Evolutionary conservation across 2,797 vertebrate species (phyloP), one percentile per base, ranked within the genome.

Genomic region (Ceryle rudis): DNA sequence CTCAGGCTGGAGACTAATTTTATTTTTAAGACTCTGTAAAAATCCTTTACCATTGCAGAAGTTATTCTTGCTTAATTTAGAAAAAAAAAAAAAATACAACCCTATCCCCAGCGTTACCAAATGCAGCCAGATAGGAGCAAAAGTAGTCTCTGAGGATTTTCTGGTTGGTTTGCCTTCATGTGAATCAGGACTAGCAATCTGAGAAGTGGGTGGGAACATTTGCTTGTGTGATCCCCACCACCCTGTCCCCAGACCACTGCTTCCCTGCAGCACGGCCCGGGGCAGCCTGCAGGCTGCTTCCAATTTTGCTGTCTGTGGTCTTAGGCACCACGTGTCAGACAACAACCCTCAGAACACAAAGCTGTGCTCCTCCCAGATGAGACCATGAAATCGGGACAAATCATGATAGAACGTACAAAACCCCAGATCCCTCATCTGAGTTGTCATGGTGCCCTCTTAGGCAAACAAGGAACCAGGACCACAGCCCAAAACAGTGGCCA

Each of bases 51-150:
- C 31, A 62, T 18, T 26, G 62, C 65, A 90, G 78, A 74, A 90
- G 25, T 81, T 86, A 71, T 62, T 90, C n/a, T 89, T 86, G 54
- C 54, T 79, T 81, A 72, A 92, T 77, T 86, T 78, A 60, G 64
- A 72, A 86, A 51, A 77, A 52, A 60, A 31, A 41, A 57, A 87
- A 18, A 16, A 15, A 28, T 18, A 85, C 25, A 22, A 15, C 17
- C 25, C 49, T 39, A 62, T 18, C 29, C 13, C 20, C 47, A 69
- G 14, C 21, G 42, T 19, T 60, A 72, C 46, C 70, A 87, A 57
- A 0, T 77, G 64, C 79, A 89, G 60, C 46, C 46, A 81, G 84
- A 49, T 75, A 65, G 1, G 21, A 93, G 23, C 75, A 94, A 83
- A 80, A 75, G 5, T 28, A 60, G 72, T 20, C 66, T 92, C 74